Percentiles rank a stretch among this genome's conserved stretches.
phyloP scores from a whole-genome alignment of 2,113 vertebrate genomes.

The Melanerpes formicivorus region DNA sequence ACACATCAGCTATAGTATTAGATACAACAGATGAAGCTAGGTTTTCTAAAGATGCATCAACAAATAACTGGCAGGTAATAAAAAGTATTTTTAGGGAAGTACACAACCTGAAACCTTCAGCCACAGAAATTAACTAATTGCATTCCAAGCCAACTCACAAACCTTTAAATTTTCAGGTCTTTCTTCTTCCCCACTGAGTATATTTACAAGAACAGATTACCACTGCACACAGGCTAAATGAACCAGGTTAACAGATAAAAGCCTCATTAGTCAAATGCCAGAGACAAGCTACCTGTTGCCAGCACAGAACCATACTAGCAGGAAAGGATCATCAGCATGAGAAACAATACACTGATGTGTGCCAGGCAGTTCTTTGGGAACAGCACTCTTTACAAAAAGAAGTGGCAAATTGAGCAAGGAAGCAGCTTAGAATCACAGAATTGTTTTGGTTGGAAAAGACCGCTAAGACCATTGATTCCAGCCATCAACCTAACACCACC shows the following conservation, averaged over 20 bases:
- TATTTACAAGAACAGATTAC: background rate
- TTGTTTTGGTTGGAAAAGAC: too few species aligned
- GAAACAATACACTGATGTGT: background rate
- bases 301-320: background rate
- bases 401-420: background rate
- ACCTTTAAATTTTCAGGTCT: background rate
- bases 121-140: background rate
- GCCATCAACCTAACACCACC: too few species aligned
- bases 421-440: background rate
- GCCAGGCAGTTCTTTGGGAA: background rate
- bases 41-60: background rate
- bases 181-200: background rate
- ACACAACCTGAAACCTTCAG: background rate
- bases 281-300: background rate
- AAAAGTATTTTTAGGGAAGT: background rate
- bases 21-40: background rate
- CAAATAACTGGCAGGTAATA: accelerated
- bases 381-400: background rate
- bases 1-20: background rate
- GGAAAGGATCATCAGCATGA: background rate
- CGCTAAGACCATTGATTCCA: too few species aligned
- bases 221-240: background rate
- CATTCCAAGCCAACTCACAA: background rate
- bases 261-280: background rate
- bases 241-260: background rate